These are phyloP conservation scores for Menura novaehollandiae DNA, from an alignment of 2,113 vertebrate species.

Conservation along the genomic window DNA sequence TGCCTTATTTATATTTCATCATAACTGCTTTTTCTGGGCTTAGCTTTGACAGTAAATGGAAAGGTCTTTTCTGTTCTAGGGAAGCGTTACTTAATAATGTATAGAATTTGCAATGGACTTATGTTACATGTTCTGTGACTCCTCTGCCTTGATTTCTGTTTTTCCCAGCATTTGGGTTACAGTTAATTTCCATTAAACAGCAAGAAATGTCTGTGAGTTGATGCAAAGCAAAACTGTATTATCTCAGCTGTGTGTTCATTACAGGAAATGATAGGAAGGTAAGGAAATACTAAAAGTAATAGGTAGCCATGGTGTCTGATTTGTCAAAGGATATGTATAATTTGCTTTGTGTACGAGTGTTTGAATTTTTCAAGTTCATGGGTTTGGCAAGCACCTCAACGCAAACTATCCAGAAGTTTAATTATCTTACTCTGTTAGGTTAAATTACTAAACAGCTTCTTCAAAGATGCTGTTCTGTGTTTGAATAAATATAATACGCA, in stretches of 20 bases:
- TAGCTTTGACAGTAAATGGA: neutral
- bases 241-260: neutral
- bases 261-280: neutral
- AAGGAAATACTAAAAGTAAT: neutral
- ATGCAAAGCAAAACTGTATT: neutral
- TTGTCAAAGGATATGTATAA: neutral
- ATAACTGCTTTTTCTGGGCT: neutral
- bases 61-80: neutral
- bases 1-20: neutral
- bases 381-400: neutral
- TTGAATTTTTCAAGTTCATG: conserved; percentile 28
- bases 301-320: neutral
- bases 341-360: neutral
- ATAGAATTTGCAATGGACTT: neutral
- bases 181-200: neutral
- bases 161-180: neutral
- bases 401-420: conserved; percentile 16
- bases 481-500: conserved; percentile 42
- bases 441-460: conserved; percentile 46
- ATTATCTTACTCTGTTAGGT: conserved; percentile 37
- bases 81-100: neutral
- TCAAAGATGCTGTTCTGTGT: neutral
- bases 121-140: neutral
- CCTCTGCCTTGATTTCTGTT: neutral
- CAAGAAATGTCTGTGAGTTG: neutral